Percentiles rank a stretch among this genome's conserved stretches.
phyloP scores from a whole-genome alignment of 2,888 invertebrate genomes.

The Fragum sueziense region DNA sequence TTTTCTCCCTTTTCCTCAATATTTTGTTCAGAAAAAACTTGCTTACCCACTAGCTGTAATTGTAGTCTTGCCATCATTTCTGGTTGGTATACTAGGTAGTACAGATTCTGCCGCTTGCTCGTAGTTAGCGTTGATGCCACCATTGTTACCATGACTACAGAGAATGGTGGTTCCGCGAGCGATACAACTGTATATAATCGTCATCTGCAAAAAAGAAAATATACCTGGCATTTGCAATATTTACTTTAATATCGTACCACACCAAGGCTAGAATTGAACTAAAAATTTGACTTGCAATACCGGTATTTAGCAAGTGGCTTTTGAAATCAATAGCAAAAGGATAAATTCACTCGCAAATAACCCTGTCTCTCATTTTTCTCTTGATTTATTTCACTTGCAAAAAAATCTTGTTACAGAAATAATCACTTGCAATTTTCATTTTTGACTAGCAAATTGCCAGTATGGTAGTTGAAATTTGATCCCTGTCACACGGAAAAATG shows the following conservation, averaged over 20 bases:
- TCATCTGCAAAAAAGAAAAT: conserved; percentile 57
- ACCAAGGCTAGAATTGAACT: background rate
- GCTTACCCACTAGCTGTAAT: conserved; percentile 78
- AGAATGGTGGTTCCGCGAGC: conserved; percentile 76
- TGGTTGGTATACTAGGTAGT: conserved; percentile 77
- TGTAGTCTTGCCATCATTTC: conserved; percentile 77
- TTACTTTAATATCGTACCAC: background rate
- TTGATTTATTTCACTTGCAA: too few species aligned
- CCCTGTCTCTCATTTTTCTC: too few species aligned
- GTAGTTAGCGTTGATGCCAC: conserved; percentile 69
- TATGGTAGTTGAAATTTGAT: too few species aligned
- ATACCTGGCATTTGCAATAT: background rate
- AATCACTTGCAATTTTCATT: too few species aligned
- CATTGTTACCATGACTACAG: conserved; percentile 76
- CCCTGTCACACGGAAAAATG: too few species aligned
- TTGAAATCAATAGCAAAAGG: background rate
- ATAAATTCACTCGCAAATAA: too few species aligned
- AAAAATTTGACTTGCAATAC: background rate
- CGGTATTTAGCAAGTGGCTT: background rate
- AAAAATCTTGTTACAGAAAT: too few species aligned
- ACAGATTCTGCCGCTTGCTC: conserved; percentile 74
- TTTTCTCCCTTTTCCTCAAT: background rate
- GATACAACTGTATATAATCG: conserved; percentile 77
- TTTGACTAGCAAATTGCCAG: too few species aligned
- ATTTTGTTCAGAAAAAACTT: too few species aligned